Conservation (phyloP, 1,140 invertebrate genomes). For the Thereuonema tuberculata region DNA sequence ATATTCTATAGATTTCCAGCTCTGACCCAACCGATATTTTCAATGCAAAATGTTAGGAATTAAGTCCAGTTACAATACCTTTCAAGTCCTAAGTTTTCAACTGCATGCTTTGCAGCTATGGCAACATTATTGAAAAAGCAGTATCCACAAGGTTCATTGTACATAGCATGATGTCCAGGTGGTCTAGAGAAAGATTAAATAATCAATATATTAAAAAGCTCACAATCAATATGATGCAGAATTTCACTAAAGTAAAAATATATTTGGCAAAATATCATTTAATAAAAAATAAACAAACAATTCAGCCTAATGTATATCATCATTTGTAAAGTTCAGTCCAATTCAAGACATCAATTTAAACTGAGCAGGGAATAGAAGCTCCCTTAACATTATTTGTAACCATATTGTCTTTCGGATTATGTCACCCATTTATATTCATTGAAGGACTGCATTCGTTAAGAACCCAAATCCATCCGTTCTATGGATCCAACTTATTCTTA, state of each 20-base stretch:
- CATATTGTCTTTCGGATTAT: no score
- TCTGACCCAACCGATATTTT: not conserved
- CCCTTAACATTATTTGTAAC: no score
- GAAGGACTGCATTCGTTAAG: no score
- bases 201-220: not conserved
- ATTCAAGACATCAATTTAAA: no score
- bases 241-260: conserved; percentile 23
- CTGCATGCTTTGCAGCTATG: conserved; percentile 65
- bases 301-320: not conserved
- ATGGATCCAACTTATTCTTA: no score
- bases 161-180: conserved; percentile 95
- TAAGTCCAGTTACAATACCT: conserved; percentile 26
- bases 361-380: no score
- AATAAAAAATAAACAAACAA: not conserved
- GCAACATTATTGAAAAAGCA: conserved; percentile 97
- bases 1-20: no score
- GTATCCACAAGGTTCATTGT: conserved; percentile 74
- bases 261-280: no score
- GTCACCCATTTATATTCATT: no score
- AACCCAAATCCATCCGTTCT: no score
- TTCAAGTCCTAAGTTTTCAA: conserved; percentile 42
- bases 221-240: no score
- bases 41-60: conserved; percentile 3
- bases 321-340: no score
- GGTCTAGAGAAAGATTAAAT: conserved; percentile 45